phyloP scores from a whole-genome alignment of 2,888 invertebrate genomes.

The Trissoscelio sp. region DNA sequence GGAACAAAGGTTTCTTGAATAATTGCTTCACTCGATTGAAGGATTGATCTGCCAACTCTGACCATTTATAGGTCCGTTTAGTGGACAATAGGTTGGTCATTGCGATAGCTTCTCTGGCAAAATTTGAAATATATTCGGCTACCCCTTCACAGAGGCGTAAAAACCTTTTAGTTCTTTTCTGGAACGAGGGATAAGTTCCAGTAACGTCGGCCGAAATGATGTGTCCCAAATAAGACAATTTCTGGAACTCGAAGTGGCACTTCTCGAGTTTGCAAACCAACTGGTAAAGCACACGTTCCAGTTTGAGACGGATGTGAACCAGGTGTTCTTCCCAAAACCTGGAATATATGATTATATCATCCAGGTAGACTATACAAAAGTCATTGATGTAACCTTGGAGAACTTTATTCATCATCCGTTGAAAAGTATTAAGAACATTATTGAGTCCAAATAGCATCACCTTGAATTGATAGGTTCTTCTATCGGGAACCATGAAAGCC shows the following conservation, averaged over 20 bases:
- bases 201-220: constrained; percentile 31
- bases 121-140: constrained; percentile 4
- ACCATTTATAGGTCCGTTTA: background rate
- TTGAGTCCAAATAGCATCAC: constrained; percentile 72
- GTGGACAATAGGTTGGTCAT: constrained; percentile 15
- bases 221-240: constrained; percentile 50
- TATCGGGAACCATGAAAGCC: constrained; percentile 22
- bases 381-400: constrained; percentile 63
- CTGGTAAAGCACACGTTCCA: constrained; percentile 68
- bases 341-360: constrained; percentile 74
- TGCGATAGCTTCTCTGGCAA: background rate
- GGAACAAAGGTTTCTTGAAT: background rate
- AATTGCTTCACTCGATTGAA: background rate
- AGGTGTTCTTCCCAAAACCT: constrained; percentile 66
- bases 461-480: constrained; percentile 73
- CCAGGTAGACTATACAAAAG: constrained; percentile 72
- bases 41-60: background rate
- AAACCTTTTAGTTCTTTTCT: constrained; percentile 20
- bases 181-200: background rate
- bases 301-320: constrained; percentile 57
- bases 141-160: constrained; percentile 40
- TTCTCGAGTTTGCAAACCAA: constrained; percentile 29
- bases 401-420: constrained; percentile 73
- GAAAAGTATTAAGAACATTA: constrained; percentile 70
- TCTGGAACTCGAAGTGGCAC: background rate